phyloP scores from a whole-genome alignment of 2,888 invertebrate genomes.

The Caenorhabditis virilis region DNA sequence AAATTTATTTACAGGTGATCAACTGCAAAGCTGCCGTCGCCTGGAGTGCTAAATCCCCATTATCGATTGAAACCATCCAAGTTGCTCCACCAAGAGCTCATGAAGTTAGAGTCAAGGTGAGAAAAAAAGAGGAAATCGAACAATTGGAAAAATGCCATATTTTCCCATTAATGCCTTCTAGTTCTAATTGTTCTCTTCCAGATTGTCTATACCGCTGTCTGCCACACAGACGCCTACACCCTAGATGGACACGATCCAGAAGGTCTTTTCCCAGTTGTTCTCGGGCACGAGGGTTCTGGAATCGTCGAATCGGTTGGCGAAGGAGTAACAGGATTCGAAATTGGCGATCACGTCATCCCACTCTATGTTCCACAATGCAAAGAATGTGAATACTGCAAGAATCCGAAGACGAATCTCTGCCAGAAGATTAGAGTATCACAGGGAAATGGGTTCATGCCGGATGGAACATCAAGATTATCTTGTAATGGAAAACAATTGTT shows the following conservation, averaged over 20 bases:
- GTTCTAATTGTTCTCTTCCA: constrained; percentile 71
- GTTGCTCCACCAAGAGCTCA: constrained; percentile 91
- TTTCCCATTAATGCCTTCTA: background rate
- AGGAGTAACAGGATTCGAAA: constrained; percentile 83
- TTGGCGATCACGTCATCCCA: constrained; percentile 94
- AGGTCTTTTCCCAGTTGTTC: constrained; percentile 86
- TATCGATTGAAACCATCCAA: constrained; percentile 87
- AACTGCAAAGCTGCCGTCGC: constrained; percentile 93
- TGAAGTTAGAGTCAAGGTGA: constrained; percentile 77
- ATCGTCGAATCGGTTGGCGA: constrained; percentile 95
- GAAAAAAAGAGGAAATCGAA: background rate
- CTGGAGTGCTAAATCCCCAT: constrained; percentile 88
- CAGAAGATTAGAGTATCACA: constrained; percentile 79
- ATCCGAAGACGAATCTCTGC: constrained; percentile 93
- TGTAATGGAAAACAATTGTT: constrained; percentile 78
- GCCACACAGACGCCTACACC: constrained; percentile 87
- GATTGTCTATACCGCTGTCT: constrained; percentile 81
- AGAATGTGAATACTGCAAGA: constrained; percentile 93
- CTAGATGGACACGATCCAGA: constrained; percentile 82
- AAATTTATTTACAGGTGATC: too few relatives aligned
- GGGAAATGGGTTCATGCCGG: constrained; percentile 88
- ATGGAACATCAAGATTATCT: constrained; percentile 84
- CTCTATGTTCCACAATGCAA: constrained; percentile 94
- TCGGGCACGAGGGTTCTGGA: constrained; percentile 93
- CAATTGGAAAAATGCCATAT: background rate